Evolutionary conservation across 2,797 vertebrate genomes (phyloP).

Genomic region (Gallinago solitaria): DNA sequence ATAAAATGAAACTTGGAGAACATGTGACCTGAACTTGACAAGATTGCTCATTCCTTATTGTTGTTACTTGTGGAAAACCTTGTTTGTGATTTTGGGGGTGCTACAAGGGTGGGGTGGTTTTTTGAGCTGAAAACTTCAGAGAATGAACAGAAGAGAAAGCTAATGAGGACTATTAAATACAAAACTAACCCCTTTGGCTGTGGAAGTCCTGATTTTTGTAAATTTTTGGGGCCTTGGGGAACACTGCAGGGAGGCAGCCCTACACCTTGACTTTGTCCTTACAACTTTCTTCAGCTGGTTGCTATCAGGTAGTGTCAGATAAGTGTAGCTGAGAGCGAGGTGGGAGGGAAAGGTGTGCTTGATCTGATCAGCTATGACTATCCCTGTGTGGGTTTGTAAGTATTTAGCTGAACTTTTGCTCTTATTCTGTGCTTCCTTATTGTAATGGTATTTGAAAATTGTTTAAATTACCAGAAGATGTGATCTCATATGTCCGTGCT

Average conservation of each 20-base stretch:
- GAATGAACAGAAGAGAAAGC: background rate
- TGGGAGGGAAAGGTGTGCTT: background rate
- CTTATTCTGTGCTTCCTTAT: background rate
- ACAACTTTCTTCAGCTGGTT: background rate
- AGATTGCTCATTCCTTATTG: background rate
- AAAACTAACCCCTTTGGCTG: background rate
- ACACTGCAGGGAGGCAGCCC: background rate
- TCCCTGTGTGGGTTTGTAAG: background rate
- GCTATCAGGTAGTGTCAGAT: background rate
- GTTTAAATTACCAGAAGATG: conserved; percentile 7
- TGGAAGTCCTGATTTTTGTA: background rate
- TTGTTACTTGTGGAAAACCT: background rate
- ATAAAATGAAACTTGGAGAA: background rate
- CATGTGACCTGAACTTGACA: accelerated
- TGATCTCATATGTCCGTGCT: conserved; percentile 5
- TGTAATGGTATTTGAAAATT: background rate
- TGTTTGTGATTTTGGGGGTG: background rate
- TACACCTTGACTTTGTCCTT: background rate
- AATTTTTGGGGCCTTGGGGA: background rate
- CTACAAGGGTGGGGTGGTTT: accelerated
- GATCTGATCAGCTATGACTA: background rate
- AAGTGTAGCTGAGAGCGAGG: background rate
- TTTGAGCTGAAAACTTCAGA: background rate
- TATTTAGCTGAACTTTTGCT: background rate
- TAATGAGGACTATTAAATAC: background rate